phyloP scores from a whole-genome alignment of 1,140 invertebrate species.

The Antheraea pernyi region DNA sequence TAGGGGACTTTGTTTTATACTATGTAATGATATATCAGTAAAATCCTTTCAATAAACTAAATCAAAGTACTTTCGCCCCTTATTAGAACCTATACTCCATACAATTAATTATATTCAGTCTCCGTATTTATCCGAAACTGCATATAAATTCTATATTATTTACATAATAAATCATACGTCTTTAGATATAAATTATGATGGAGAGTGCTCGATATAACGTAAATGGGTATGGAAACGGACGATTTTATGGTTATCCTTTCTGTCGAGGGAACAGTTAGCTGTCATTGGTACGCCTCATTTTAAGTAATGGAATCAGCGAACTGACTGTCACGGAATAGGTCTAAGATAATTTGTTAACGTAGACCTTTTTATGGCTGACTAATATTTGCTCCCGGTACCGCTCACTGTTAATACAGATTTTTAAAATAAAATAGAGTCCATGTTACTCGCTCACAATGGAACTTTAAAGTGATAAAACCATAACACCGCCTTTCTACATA shows the following conservation, averaged over 20 bases:
- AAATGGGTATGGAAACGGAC: conserved; percentile 23
- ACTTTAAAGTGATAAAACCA: no score
- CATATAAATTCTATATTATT: conserved; percentile 8
- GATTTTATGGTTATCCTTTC: conserved; percentile 25
- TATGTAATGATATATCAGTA: no score
- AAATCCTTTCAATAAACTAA: no score
- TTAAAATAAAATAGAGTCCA: no score
- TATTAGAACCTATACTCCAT: neutral
- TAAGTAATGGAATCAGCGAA: neutral
- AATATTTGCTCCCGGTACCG: neutral
- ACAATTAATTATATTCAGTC: neutral
- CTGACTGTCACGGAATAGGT: neutral
- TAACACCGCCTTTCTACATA: no score
- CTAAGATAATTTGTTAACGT: neutral
- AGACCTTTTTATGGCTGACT: neutral
- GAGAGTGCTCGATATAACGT: conserved; percentile 13
- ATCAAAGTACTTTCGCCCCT: neutral
- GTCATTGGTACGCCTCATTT: conserved; percentile 30
- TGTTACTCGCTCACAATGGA: no score
- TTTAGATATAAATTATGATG: conserved; percentile 11
- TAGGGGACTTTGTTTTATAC: no score
- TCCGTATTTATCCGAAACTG: neutral
- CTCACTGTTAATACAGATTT: no score
- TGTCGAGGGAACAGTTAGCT: conserved; percentile 30
- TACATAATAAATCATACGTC: conserved; percentile 10